phyloP scores from a whole-genome alignment of 2,888 invertebrate genomes.

The Trilocha varians region DNA sequence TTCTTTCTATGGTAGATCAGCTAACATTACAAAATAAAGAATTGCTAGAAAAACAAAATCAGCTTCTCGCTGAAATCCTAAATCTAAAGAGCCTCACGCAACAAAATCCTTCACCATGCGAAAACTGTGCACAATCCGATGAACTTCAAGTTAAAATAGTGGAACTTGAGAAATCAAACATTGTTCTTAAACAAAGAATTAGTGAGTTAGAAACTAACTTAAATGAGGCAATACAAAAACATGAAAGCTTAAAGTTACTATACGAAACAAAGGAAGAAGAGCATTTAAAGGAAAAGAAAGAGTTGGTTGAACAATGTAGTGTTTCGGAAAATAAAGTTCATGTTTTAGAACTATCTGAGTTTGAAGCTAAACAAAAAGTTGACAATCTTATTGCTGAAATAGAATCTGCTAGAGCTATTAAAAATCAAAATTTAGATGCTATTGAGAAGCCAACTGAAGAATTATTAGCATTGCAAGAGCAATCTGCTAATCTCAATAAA shows the following conservation, averaged over 20 bases:
- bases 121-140: slow-evolving; percentile 31
- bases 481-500: slow-evolving; percentile 32
- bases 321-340: slow-evolving; percentile 27
- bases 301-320: slow-evolving; percentile 20
- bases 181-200: slow-evolving; percentile 23
- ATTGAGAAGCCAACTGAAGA: slow-evolving; percentile 22
- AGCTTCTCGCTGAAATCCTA: slow-evolving; percentile 38
- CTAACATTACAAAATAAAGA: slow-evolving; percentile 44
- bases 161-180: slow-evolving; percentile 24
- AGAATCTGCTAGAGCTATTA: slow-evolving; percentile 23
- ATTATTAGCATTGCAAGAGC: slow-evolving; percentile 36
- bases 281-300: slow-evolving; percentile 17
- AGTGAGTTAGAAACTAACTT: slow-evolving; percentile 23
- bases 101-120: slow-evolving; percentile 23
- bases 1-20: slow-evolving; percentile 45
- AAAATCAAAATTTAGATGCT: slow-evolving; percentile 16
- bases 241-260: slow-evolving; percentile 25
- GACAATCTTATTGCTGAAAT: slow-evolving; percentile 28
- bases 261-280: slow-evolving; percentile 29
- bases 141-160: slow-evolving; percentile 26
- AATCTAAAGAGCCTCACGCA: slow-evolving; percentile 36
- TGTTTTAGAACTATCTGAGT: slow-evolving; percentile 23
- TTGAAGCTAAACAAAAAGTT: slow-evolving; percentile 26
- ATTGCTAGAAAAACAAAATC: slow-evolving; percentile 27
- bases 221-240: slow-evolving; percentile 24